Percentiles rank a stretch among this genome's conserved stretches.
phyloP scores from a whole-genome alignment of 1,140 invertebrate species.

The Diabrotica virgifera region DNA sequence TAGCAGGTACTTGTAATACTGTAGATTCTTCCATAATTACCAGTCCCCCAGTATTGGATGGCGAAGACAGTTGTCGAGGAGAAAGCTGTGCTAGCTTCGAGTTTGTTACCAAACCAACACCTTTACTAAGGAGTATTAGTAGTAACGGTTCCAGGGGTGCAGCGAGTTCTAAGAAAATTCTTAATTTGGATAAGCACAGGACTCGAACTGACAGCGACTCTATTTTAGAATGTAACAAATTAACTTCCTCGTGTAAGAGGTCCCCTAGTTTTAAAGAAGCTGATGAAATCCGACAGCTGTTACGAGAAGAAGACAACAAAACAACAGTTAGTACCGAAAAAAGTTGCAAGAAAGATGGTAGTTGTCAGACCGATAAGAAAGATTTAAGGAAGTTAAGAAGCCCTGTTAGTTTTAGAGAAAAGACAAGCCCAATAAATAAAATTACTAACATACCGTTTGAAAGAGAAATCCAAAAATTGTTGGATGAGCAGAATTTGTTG shows the following conservation, averaged over 20 bases:
- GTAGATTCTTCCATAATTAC: constrained; percentile 47
- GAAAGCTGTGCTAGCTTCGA: constrained; percentile 65
- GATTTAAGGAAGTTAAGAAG: constrained; percentile 51
- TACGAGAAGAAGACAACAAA: constrained; percentile 52
- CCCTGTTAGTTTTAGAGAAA: constrained; percentile 48
- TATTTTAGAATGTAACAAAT: constrained; percentile 45
- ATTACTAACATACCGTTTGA: constrained; percentile 60
- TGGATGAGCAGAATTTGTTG: constrained; percentile 66
- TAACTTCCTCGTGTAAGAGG: constrained; percentile 42
- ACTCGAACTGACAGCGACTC: constrained; percentile 44
- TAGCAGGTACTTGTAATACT: constrained; percentile 45
- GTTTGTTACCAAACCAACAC: constrained; percentile 50
- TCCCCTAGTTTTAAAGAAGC: constrained; percentile 48
- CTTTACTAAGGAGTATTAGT: constrained; percentile 36
- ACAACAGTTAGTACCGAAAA: constrained; percentile 52
- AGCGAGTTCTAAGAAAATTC: constrained; percentile 20
- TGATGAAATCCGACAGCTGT: constrained; percentile 43
- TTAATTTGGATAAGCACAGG: constrained; percentile 41
- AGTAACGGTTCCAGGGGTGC: constrained; percentile 34
- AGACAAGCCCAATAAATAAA: constrained; percentile 51
- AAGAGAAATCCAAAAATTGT: constrained; percentile 68
- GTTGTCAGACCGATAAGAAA: constrained; percentile 63
- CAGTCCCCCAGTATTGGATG: constrained; percentile 47
- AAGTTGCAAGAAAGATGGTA: constrained; percentile 58
- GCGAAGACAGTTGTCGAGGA: constrained; percentile 51